Conservation (phyloP, 2,113 vertebrate species). For the Malaclemys terrapin region DNA sequence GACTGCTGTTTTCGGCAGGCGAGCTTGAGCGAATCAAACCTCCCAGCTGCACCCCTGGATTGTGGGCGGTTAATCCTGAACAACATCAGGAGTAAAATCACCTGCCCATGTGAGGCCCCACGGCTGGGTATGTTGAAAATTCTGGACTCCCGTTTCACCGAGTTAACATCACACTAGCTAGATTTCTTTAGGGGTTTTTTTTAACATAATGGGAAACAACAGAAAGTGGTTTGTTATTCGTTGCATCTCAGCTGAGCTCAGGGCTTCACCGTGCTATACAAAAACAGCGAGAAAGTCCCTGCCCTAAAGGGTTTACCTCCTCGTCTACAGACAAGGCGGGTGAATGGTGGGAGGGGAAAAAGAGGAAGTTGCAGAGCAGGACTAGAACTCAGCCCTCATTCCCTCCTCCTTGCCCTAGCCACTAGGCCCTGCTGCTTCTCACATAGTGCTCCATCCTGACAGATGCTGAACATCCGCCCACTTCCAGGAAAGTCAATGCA, state of each 20-base stretch:
- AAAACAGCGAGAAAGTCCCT: neutral
- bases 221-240: neutral
- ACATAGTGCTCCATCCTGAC: neutral
- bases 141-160: neutral
- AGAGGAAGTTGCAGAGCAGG: neutral
- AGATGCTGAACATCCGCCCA: neutral
- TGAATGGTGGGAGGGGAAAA: neutral
- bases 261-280: neutral
- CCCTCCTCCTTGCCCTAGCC: neutral
- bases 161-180: neutral
- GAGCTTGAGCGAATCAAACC: too few relatives aligned
- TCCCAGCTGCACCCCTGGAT: too few relatives aligned
- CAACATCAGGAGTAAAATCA: neutral
- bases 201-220: neutral
- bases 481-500: neutral
- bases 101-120: neutral
- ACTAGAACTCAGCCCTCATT: neutral
- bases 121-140: neutral
- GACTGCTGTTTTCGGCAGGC: too few relatives aligned
- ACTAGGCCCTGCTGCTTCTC: neutral
- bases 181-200: neutral
- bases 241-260: neutral
- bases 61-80: neutral
- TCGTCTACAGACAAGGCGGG: accelerated
- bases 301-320: accelerated